Evolutionary conservation across 2,888 invertebrate species (phyloP), one percentile per base, ranked within the genome.

Genomic region (Pseudococcus longispinus): DNA sequence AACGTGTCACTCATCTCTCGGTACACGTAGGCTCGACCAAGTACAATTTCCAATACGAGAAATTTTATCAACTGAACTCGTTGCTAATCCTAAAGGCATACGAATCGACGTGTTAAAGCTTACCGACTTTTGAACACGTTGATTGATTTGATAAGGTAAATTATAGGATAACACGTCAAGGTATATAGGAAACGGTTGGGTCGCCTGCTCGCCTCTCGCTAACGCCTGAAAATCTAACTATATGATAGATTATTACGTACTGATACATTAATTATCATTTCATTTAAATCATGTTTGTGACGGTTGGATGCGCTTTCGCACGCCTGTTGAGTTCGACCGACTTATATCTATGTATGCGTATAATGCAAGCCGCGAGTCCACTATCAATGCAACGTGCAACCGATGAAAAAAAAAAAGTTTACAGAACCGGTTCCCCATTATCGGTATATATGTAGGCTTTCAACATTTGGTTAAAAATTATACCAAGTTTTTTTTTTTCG

Each of bases 181-280:
- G 23, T 13, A 65, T 37, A 77, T 55, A 55, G 70, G 70, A 32
- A 77, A 77, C 77, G 32, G 77, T 37, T 8, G 18, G 18, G 18
- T 23, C 23, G 65, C 20, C 15, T 5, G 60, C 3, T 60, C 4
- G 60, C 26, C 26, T 23, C 65, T 26, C 26, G 37, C 77, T 32
- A 8, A 77, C 32, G 77, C 77, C 77, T 77, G 77, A 77, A 77
- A 77, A 74, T 74, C 70, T 29, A 29, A 15, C 70, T n/a, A 26
- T 26, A 65, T 26, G 77, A 77, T 77, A 77, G 77, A 77, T 77
- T 32, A 77, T 77, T 77, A 77, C 37, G 37, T 13, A 65, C 77
- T 37, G 77, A 77, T 77, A 77, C 77, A 77, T 77, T 77, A 77
- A 77, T 77, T 77, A 77, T 77, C 77, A 77, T 77, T 77, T 77